Percentiles rank a stretch among this genome's conserved stretches.
Conservation (phyloP, 2,113 vertebrate genomes). For the Neopipo cinnamomea region DNA sequence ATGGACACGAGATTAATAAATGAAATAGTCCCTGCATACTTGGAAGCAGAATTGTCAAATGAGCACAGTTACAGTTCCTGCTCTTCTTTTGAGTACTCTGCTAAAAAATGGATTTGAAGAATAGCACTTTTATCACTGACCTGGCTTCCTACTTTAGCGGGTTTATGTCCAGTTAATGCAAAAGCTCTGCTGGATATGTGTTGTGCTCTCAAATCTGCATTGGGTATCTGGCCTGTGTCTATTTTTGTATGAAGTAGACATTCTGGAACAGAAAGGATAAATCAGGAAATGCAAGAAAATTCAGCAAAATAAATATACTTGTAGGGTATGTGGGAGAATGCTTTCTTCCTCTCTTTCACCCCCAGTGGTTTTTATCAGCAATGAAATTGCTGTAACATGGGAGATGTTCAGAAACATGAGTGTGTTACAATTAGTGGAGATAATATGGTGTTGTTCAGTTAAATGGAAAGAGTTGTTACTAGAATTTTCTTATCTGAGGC, state of each 20-base stretch:
- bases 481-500: background rate
- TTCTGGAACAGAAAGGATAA: constrained; percentile 14
- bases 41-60: background rate
- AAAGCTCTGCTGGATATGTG: background rate
- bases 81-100: background rate
- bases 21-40: background rate
- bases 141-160: background rate
- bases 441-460: background rate
- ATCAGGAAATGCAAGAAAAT: constrained; percentile 25
- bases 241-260: background rate
- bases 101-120: background rate
- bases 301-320: background rate
- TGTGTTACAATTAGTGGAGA: background rate
- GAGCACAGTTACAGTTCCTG: background rate
- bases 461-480: background rate
- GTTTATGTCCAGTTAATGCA: background rate
- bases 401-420: background rate
- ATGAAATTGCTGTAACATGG: background rate
- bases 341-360: background rate
- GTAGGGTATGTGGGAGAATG: background rate
- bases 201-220: background rate
- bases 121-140: background rate
- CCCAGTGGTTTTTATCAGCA: background rate
- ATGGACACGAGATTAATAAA: background rate
- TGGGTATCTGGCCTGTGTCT: background rate